phyloP scores from a whole-genome alignment of 1,140 invertebrate genomes.

The Lepidurus apus region DNA sequence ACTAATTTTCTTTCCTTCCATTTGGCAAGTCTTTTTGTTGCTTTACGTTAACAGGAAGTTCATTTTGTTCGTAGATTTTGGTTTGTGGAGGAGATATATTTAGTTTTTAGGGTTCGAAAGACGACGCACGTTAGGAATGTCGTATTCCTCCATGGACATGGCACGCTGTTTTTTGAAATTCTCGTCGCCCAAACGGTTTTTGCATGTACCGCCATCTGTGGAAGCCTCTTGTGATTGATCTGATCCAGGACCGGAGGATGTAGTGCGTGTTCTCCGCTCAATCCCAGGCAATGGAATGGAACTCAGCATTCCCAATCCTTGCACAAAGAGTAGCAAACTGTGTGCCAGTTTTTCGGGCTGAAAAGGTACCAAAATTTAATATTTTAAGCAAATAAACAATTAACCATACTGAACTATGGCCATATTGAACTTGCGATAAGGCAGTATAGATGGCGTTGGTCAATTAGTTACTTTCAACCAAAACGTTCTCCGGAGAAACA shows the following conservation, averaged over 20 bases:
- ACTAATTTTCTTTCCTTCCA: too few species aligned
- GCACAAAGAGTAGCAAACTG: constrained; percentile 71
- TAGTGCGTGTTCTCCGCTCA: constrained; percentile 48
- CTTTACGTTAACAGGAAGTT: too few species aligned
- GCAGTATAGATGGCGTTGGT: not conserved
- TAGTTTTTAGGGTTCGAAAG: constrained; percentile 41
- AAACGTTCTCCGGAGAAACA: too few species aligned
- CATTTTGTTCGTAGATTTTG: too few species aligned
- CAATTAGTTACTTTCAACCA: too few species aligned
- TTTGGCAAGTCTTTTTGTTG: too few species aligned
- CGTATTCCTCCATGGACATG: constrained; percentile 72
- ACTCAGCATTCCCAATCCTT: constrained; percentile 69
- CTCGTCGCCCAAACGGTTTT: constrained; percentile 43
- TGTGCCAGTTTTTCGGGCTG: constrained; percentile 75
- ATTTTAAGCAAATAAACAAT: constrained; percentile 19
- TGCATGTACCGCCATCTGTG: not conserved
- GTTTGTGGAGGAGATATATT: not conserved
- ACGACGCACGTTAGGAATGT: constrained; percentile 67
- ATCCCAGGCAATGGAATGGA: constrained; percentile 65
- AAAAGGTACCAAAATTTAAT: constrained; percentile 36
- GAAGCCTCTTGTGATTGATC: not conserved
- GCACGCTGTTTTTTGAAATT: constrained; percentile 44
- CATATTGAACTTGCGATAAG: not conserved
- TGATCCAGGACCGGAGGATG: constrained; percentile 13
- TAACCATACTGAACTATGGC: too few species aligned